A percentile compares a stretch with the other conserved stretches of the same genome.
Conservation (phyloP, 2,888 invertebrate species). For the Rotaria sp. region DNA sequence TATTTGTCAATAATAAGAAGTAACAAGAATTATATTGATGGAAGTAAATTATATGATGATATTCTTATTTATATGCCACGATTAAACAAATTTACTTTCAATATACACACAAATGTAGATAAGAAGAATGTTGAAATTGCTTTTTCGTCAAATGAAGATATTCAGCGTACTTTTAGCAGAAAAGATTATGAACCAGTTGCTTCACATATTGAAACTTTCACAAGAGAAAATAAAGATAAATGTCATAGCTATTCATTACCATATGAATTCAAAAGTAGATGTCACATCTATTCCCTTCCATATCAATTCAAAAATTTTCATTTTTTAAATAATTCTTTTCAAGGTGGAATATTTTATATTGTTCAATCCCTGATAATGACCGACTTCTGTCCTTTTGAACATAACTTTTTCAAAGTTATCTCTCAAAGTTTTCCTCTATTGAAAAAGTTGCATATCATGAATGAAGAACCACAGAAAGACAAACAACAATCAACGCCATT, state of each 20-base stretch:
- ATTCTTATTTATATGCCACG: no score
- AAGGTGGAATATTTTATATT: neutral
- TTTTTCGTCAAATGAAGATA: neutral
- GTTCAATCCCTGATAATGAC: neutral
- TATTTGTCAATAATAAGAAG: neutral
- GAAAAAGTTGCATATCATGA: neutral
- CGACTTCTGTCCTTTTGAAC: neutral
- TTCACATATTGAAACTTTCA: neutral
- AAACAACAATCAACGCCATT: neutral
- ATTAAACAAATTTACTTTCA: neutral
- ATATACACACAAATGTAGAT: neutral
- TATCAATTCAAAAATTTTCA: neutral
- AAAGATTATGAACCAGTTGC: neutral
- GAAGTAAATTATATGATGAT: neutral
- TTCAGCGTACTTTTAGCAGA: neutral
- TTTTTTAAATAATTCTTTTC: neutral
- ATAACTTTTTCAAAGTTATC: neutral
- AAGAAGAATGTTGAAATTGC: neutral
- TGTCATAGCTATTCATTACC: no score
- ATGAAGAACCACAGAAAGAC: neutral
- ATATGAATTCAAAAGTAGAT: neutral
- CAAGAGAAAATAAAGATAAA: no score
- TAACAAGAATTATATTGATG: neutral
- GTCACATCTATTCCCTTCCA: neutral
- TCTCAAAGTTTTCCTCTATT: neutral